Base-by-base conservation (phyloP, 2,888 invertebrate species). In the Meandrusa payeni region DNA sequence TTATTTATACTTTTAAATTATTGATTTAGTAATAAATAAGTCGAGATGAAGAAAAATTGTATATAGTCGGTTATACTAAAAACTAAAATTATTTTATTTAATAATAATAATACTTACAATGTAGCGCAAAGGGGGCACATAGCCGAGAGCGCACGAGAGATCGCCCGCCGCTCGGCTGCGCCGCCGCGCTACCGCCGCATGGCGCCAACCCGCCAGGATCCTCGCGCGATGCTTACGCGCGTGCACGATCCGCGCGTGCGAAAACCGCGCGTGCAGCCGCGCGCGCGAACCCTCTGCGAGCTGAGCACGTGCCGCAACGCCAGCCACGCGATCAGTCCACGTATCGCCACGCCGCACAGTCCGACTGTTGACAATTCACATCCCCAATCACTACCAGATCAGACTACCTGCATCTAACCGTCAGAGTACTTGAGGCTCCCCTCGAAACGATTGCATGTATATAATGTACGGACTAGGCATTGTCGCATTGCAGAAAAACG, bases 91-190 rank as follows among this genome's bases (percentile, higher is more conserved):
- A 9, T 20, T 6, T 31, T 10, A 7, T 11, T 17, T 5, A 29
- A 29, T 13, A 27, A 13, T 43, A 44, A 43, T 47, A n/a, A 9
- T 79, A 86, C 86, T 87, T 61, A 86, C 88, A 81, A 74, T 80
- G 82, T 77, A 81, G 82, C 82, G 85, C 82, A 78, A 78, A 69
- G 79, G 77, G 80, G 88, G 87, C 87, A 82, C 88, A 88, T 87
- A 79, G 86, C 86, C 85, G 82, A 81, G 80, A 76, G 83, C 85
- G 86, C 65, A 75, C 76, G 77, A 75, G 73, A 63, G 65, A 53
- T 63, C 71, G 78, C 74, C 73, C 77, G 80, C 74, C 78, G 76
- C 74, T 64, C 78, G 82, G 82, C 81, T 73, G 76, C 79, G 73
- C 74, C 77, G 67, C 72, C 76, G 74, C 76, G 77, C 78, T 78